A percentile compares a stretch with the other conserved stretches of the same genome.
Evolutionary conservation across 2,113 vertebrate species (phyloP).

Genomic region (Upupa epops): DNA sequence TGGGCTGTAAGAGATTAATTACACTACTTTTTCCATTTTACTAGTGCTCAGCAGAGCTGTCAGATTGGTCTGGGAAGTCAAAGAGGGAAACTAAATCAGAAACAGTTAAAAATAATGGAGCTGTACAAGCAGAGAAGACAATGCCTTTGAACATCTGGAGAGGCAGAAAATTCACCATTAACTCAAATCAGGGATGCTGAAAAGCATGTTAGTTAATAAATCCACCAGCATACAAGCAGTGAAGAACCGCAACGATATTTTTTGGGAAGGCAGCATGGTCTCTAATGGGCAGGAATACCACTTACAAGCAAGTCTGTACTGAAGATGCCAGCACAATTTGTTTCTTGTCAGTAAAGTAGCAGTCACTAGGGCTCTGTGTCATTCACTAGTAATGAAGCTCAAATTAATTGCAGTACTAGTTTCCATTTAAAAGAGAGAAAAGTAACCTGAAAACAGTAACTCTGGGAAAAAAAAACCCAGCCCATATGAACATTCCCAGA

Average conservation of each 20-base stretch:
- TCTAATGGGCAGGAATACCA: neutral
- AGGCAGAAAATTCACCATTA: neutral
- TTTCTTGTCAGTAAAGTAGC: neutral
- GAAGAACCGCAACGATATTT: neutral
- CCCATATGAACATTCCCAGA: neutral
- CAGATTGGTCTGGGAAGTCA: neutral
- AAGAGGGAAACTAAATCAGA: neutral
- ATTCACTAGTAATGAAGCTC: neutral
- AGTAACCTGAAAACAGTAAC: neutral
- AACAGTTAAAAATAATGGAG: neutral
- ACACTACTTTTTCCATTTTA: neutral
- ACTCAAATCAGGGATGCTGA: neutral
- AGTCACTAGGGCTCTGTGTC: neutral
- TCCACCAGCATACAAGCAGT: neutral
- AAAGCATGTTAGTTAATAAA: neutral
- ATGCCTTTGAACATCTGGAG: neutral
- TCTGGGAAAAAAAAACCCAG: neutral
- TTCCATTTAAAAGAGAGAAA: neutral
- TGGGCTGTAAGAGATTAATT: neutral
- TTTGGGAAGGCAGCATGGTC: neutral
- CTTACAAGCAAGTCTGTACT: neutral
- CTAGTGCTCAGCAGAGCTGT: neutral
- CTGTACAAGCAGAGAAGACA: neutral
- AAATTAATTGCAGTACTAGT: conserved; percentile 3
- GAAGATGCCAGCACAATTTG: neutral